phyloP scores from a whole-genome alignment of 2,797 vertebrate species.

The Eulemur albifrons region DNA sequence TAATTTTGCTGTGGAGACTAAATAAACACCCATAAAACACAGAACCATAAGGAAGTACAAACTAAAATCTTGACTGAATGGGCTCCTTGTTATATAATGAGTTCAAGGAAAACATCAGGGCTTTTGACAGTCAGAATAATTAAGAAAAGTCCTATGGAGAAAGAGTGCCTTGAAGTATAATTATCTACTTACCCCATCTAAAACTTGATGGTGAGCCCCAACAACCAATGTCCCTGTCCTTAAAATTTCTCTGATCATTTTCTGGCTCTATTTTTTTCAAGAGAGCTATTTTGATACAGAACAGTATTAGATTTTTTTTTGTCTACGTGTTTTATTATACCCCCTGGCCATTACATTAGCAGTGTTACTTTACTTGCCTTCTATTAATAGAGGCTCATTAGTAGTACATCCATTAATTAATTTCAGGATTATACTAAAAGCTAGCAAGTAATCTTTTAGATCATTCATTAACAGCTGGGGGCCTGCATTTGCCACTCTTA shows the following conservation, averaged over 20 bases:
- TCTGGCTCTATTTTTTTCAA: not conserved
- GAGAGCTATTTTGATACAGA: not conserved
- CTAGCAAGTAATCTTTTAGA: conserved; percentile 3
- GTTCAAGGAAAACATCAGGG: not conserved
- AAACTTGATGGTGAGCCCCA: not conserved
- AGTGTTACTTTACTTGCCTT: not conserved
- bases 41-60: not conserved
- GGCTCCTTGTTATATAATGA: not conserved
- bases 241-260: not conserved
- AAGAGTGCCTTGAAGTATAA: not conserved
- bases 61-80: not conserved
- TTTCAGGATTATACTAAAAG: conserved; percentile 60
- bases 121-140: not conserved
- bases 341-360: conserved; percentile 16
- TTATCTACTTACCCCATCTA: not conserved
- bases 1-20: not conserved
- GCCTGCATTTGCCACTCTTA: not conserved
- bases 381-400: conserved; percentile 57
- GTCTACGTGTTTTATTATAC: conserved; percentile 2
- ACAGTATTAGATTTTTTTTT: conserved; percentile 18
- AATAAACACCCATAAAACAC: not conserved
- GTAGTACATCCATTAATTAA: conserved; percentile 41
- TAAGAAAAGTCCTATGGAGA: not conserved
- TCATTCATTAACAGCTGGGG: not conserved
- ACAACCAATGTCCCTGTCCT: not conserved